A percentile compares a stretch with the other conserved stretches of the same genome.
Conservation (phyloP, 2,888 invertebrate species). For the Harpalus rubripes region DNA sequence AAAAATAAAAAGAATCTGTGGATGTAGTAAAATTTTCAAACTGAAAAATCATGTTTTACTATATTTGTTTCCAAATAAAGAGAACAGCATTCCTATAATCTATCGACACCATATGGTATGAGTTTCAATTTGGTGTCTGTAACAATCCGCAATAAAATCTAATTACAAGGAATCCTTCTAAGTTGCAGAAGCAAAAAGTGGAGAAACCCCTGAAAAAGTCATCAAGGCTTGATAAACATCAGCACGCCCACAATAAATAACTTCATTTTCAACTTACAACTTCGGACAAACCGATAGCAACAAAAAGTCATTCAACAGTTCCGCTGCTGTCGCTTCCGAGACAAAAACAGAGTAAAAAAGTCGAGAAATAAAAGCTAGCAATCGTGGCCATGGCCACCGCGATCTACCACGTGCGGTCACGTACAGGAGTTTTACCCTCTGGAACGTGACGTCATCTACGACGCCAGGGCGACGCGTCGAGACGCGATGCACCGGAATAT, state of each 20-base stretch:
- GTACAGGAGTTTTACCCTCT: slow-evolving; percentile 53
- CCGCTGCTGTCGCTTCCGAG: background rate
- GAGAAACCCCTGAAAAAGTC: slow-evolving; percentile 23
- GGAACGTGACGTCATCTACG: slow-evolving; percentile 60
- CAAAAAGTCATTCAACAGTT: slow-evolving; percentile 44
- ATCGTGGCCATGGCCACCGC: slow-evolving; percentile 21
- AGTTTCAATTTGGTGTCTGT: background rate
- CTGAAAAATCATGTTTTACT: too few relatives aligned
- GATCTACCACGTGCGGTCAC: slow-evolving; percentile 49
- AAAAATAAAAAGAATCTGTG: too few relatives aligned
- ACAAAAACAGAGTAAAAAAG: slow-evolving; percentile 33
- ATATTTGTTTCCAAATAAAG: too few relatives aligned
- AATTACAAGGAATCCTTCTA: background rate
- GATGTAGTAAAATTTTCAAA: too few relatives aligned
- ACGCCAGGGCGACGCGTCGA: slow-evolving; percentile 14
- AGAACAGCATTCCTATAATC: too few relatives aligned
- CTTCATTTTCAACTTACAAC: slow-evolving; percentile 45
- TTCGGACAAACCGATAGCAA: slow-evolving; percentile 41
- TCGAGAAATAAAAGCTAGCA: slow-evolving; percentile 34
- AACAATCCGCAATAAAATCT: background rate
- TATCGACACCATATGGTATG: background rate
- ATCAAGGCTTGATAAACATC: slow-evolving; percentile 28
- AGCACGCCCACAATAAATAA: slow-evolving; percentile 37
- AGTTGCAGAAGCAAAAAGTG: background rate
- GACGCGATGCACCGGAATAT: slow-evolving; percentile 29